phyloP scores from a whole-genome alignment of 2,797 vertebrate species.

The Morus bassanus region DNA sequence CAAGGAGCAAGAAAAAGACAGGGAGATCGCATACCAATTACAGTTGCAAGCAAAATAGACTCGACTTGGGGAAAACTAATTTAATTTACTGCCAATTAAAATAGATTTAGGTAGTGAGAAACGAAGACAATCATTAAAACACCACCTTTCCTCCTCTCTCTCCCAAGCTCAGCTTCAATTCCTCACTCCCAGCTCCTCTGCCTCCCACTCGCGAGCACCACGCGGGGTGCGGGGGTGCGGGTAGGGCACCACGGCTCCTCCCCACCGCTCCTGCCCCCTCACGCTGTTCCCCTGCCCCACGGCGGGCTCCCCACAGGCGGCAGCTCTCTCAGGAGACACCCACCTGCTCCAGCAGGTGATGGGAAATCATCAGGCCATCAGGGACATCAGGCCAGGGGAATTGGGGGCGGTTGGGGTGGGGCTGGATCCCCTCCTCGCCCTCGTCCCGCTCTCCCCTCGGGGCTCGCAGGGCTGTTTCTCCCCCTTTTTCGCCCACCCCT shows the following conservation, averaged over 20 bases:
- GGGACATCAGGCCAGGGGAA: no score
- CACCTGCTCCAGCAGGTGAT: no score
- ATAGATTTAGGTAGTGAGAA: background rate
- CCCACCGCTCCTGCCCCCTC: background rate
- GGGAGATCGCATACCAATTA: background rate
- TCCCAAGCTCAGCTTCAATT: background rate
- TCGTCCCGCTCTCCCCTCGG: background rate
- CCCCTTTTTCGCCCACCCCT: rapidly evolving
- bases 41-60: background rate
- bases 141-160: background rate
- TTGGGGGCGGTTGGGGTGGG: no score
- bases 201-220: background rate
- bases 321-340: background rate
- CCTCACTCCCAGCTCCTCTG: background rate
- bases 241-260: background rate
- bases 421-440: no score
- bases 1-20: background rate
- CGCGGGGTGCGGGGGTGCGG: no score
- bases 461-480: background rate
- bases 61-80: background rate
- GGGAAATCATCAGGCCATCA: no score
- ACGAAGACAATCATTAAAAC: background rate
- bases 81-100: background rate
- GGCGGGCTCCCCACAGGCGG: no score
- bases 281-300: background rate